Evolutionary conservation across 2,797 vertebrate genomes (phyloP), one percentile per base, ranked within the genome.

Genomic region (Philypnodon macrostomus): DNA sequence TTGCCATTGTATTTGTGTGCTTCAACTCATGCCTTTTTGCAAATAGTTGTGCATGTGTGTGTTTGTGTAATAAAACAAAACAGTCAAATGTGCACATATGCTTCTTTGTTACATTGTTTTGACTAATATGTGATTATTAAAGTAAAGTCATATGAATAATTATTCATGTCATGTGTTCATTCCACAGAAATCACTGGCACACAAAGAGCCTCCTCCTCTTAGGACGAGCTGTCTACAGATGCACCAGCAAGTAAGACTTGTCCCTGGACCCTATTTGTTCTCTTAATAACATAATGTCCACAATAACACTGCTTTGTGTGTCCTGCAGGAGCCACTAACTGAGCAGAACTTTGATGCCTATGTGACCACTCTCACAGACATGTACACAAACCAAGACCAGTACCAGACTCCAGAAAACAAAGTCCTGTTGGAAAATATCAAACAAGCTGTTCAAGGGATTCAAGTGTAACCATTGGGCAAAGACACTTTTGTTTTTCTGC

Each of bases 301-400:
- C n/a, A n/a, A n/a, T n/a, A n/a, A n/a, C n/a, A n/a, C n/a, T n/a
- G n/a, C n/a, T 16, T n/a, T 12, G 10, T 44, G 27, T 44, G 24
- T 69, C 53, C 87, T 77, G 64, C 92, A 99, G 97, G 97, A 98
- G 87, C 93, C 94, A 74, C 95, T 98, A 81, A 97, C 92, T 63
- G 96, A 97, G 88, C 96, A 98, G 91, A 99, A 97, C 92, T 99
- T 99, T 89, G 97, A 98, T 68, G 93, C 95, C 70, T 99, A 99
- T 58, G 97, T 99, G 89, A 98, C 93, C 81, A 98, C 96, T 74
- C 90, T 99, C 82, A 96, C 96, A 80, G 96, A 99, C 81, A 98
- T 99, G 92, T 99, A 99, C 87, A 90, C 93, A 72, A 96, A 94
- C 90, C 95, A 97, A 87, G 97, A 98, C 66, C 95, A 94, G 91